Percentiles rank a stretch among this genome's conserved stretches.
phyloP scores from a whole-genome alignment of 1,140 invertebrate species.

The Macrobrachium nipponense region DNA sequence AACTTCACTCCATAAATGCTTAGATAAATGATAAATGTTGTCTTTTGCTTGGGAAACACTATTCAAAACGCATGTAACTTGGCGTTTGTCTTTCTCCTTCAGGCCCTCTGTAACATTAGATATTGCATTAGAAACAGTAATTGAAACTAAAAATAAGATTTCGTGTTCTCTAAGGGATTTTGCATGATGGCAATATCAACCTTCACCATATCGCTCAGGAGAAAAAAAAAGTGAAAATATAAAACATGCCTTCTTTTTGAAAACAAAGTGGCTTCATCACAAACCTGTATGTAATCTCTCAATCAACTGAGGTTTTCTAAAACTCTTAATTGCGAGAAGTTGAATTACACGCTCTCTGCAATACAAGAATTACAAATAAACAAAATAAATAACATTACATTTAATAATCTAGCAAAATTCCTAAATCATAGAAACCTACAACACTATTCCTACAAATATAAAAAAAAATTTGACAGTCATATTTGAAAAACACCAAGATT shows the following conservation, averaged over 20 bases:
- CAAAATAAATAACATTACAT: neutral
- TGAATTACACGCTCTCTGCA: slow-evolving; percentile 91
- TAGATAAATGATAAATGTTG: slow-evolving; percentile 87
- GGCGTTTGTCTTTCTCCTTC: slow-evolving; percentile 82
- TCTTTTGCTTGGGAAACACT: slow-evolving; percentile 84
- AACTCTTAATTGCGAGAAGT: slow-evolving; percentile 88
- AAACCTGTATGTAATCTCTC: slow-evolving; percentile 83
- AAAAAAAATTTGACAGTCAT: no score
- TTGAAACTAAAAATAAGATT: no score
- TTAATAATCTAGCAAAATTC: no score
- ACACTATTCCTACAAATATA: no score
- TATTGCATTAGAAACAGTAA: neutral
- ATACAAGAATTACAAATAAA: slow-evolving; percentile 66
- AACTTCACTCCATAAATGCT: slow-evolving; percentile 91
- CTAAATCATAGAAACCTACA: no score
- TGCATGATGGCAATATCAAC: no score
- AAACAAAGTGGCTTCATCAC: slow-evolving; percentile 25
- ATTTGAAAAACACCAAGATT: no score
- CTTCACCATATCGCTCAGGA: no score
- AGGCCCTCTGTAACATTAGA: slow-evolving; percentile 81
- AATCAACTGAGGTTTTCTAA: slow-evolving; percentile 91
- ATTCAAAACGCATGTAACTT: slow-evolving; percentile 80
- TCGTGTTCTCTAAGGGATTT: no score
- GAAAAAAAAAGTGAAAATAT: neutral
- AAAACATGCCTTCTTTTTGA: neutral